These are phyloP conservation scores for Ictalurus furcatus DNA, from an alignment of 2,113 vertebrate species.

Conservation along the genomic window DNA sequence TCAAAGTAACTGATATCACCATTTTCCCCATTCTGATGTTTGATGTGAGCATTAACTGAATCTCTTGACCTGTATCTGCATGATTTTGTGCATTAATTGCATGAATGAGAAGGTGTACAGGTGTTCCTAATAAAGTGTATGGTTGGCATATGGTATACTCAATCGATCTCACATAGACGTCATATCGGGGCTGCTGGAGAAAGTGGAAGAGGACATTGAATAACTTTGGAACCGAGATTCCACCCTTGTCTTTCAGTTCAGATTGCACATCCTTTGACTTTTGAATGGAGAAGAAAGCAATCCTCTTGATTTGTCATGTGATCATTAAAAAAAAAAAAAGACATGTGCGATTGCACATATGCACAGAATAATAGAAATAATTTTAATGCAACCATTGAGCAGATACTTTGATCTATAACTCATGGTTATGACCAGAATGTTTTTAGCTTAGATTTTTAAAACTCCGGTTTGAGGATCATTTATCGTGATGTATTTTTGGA, in stretches of 20 bases:
- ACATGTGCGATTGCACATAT: neutral
- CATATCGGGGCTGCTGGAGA: neutral
- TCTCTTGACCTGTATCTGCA: neutral
- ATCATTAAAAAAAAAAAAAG: neutral
- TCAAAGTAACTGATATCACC: neutral
- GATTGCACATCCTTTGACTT: neutral
- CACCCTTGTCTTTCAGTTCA: neutral
- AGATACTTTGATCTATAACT: neutral
- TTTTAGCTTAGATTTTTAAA: too few relatives aligned
- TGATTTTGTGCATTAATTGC: neutral
- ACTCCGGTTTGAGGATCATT: neutral
- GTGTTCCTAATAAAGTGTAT: neutral
- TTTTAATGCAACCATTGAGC: neutral
- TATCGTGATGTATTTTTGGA: neutral
- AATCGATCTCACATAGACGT: neutral
- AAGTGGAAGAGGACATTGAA: neutral
- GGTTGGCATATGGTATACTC: neutral
- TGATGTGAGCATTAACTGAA: neutral
- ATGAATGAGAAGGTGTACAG: neutral
- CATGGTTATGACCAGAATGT: neutral
- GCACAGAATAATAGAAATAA: neutral
- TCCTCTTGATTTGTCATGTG: neutral
- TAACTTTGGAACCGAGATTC: neutral
- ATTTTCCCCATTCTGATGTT: neutral
- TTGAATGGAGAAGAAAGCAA: neutral